These are phyloP conservation scores for Drosophila lacteicornis DNA, from an alignment of 1,140 invertebrate genomes.

Conservation along the genomic window DNA sequence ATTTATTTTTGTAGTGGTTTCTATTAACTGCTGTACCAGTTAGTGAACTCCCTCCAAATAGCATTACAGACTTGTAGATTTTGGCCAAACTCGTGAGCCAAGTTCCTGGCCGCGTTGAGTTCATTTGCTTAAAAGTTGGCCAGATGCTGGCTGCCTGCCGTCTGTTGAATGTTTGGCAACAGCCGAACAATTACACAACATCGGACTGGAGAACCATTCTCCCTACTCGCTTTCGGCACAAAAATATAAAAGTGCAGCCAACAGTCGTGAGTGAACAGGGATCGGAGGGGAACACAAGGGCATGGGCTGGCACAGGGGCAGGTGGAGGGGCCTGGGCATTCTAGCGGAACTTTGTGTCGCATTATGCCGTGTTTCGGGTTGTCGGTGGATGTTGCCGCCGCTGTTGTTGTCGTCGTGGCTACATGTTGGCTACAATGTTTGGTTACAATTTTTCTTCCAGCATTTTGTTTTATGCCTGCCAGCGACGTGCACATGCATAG, in stretches of 20 bases:
- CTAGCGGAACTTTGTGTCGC: slow-evolving; percentile 80
- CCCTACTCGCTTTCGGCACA: slow-evolving; percentile 25
- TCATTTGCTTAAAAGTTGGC: slow-evolving; percentile 71
- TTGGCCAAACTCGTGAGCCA: slow-evolving; percentile 64
- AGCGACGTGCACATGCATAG: slow-evolving; percentile 57
- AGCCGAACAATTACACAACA: slow-evolving; percentile 38
- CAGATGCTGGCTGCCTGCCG: slow-evolving; percentile 20
- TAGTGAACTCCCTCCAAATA: slow-evolving; percentile 4
- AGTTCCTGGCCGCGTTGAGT: slow-evolving; percentile 57
- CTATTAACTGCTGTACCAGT: slow-evolving; percentile 11
- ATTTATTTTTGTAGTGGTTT: slow-evolving; percentile 13
- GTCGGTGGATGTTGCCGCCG: slow-evolving; percentile 44
- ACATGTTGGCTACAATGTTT: slow-evolving; percentile 76
- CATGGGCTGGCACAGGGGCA: slow-evolving; percentile 16
- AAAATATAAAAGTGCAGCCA: slow-evolving; percentile 39
- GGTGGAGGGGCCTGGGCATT: slow-evolving; percentile 58
- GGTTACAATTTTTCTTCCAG: slow-evolving; percentile 64
- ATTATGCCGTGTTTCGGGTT: slow-evolving; percentile 72
- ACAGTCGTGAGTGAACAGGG: slow-evolving; percentile 15
- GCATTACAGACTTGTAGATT: slow-evolving; percentile 22
- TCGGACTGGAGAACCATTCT: slow-evolving; percentile 51
- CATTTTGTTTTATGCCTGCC: slow-evolving; percentile 34
- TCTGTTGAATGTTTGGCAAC: slow-evolving; percentile 34
- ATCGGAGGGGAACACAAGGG: slow-evolving; percentile 4
- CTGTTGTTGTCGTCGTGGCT: slow-evolving; percentile 69